Conservation (phyloP, 2,797 vertebrate genomes). For the Labroides dimidiatus region DNA sequence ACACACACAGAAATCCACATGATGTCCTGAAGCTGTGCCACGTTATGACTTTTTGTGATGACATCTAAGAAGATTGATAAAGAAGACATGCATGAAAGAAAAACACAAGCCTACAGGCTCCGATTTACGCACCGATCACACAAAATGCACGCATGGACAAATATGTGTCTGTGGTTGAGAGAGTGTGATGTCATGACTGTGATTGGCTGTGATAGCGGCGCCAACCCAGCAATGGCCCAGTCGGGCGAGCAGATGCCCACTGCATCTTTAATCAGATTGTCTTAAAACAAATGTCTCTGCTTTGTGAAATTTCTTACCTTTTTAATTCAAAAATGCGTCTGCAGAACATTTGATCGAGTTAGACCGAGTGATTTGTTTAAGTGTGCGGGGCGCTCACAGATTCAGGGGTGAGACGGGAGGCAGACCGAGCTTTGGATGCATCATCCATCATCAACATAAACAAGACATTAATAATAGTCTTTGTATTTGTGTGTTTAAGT, state of each 20-base stretch:
- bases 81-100: background rate
- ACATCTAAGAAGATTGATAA: conserved; percentile 34
- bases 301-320: conserved; percentile 82
- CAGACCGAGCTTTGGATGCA: conserved; percentile 60
- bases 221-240: conserved; percentile 56
- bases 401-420: conserved; percentile 49
- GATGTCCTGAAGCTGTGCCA: conserved; percentile 52
- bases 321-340: conserved; percentile 83
- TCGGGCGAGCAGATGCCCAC: conserved; percentile 39
- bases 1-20: conserved; percentile 43
- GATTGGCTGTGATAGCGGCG: conserved; percentile 75
- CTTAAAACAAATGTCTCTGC: conserved; percentile 78
- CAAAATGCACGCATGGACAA: background rate
- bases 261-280: conserved; percentile 78
- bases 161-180: conserved; percentile 29
- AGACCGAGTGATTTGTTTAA: conserved; percentile 79
- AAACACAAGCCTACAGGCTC: conserved; percentile 16
- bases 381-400: conserved; percentile 63
- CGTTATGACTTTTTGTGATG: conserved; percentile 32
- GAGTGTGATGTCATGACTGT: conserved; percentile 45
- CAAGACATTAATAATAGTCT: conserved; percentile 74
- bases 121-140: conserved; percentile 7
- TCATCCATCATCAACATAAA: conserved; percentile 82
- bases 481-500: conserved; percentile 27
- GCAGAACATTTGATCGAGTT: conserved; percentile 77